These are phyloP conservation scores for Cynoglossus semilaevis DNA, from an alignment of 2,113 vertebrate genomes.

Conservation along the genomic window DNA sequence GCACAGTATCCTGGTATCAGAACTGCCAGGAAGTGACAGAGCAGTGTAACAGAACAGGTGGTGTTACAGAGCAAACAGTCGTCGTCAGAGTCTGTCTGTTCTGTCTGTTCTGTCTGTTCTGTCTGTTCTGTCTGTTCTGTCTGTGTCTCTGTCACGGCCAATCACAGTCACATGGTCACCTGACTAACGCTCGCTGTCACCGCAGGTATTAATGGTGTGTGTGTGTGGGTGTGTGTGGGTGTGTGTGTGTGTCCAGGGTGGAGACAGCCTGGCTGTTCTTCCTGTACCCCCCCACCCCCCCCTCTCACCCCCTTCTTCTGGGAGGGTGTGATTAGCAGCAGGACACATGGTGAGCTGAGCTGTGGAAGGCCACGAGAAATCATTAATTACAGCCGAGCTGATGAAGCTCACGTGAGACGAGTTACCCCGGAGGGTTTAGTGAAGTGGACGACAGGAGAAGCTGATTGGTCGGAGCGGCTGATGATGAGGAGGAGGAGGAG, in stretches of 20 bases:
- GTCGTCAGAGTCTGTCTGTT: conserved; percentile 77
- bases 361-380: conserved; percentile 74
- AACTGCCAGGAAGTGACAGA: conserved; percentile 79
- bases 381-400: conserved; percentile 83
- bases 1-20: conserved; percentile 75
- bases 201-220: conserved; percentile 66
- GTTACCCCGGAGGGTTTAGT: conserved; percentile 83
- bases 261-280: conserved; percentile 67
- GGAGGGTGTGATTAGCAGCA: conserved; percentile 73
- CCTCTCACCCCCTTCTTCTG: conserved; percentile 23
- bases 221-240: conserved; percentile 30
- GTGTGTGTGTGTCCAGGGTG: conserved; percentile 46
- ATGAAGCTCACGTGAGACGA: conserved; percentile 84
- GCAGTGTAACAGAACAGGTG: conserved; percentile 78
- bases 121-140: conserved; percentile 51
- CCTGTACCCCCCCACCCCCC: conserved; percentile 33
- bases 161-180: conserved; percentile 75
- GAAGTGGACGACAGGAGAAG: conserved; percentile 83
- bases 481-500: no score
- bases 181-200: conserved; percentile 72
- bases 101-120: conserved; percentile 56
- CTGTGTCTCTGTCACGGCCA: conserved; percentile 75
- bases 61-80: conserved; percentile 76
- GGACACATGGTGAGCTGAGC: conserved; percentile 76
- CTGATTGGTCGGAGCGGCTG: conserved; percentile 80